A percentile compares a stretch with the other conserved stretches of the same genome.
phyloP scores from a whole-genome alignment of 2,888 invertebrate genomes.

The Uropetala carovei region DNA sequence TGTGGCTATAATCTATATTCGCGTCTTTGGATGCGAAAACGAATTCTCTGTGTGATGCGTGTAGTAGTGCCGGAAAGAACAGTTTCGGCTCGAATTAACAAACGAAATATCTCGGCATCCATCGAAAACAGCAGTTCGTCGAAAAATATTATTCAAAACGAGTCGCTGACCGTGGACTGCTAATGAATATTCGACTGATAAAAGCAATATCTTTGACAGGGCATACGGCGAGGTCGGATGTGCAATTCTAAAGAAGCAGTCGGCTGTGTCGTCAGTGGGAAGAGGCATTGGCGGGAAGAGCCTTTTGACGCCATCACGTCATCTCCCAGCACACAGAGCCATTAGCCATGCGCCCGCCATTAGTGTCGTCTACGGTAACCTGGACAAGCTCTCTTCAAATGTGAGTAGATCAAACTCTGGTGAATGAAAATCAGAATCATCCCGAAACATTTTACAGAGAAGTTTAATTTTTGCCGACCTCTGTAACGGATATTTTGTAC shows the following conservation, averaged over 20 bases:
- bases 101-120: not conserved
- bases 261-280: not conserved
- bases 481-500: too few species aligned
- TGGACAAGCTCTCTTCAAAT: conserved; percentile 55
- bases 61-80: too few species aligned
- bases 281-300: not conserved
- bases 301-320: conserved; percentile 10
- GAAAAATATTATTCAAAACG: not conserved
- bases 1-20: too few species aligned
- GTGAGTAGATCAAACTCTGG: too few species aligned
- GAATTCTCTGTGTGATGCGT: too few species aligned
- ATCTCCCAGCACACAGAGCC: not conserved
- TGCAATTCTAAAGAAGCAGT: conserved; percentile 46
- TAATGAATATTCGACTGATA: too few species aligned
- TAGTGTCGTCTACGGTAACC: conserved; percentile 30
- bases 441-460: too few species aligned
- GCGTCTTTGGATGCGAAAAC: too few species aligned
- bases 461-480: too few species aligned
- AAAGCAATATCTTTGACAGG: not conserved
- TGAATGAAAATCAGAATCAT: too few species aligned
- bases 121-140: not conserved
- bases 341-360: not conserved
- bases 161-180: not conserved
- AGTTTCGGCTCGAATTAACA: not conserved
- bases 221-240: conserved; percentile 8